A percentile compares a stretch with the other conserved stretches of the same genome.
These are phyloP conservation scores for Agrotis puta DNA, from an alignment of 2,888 invertebrate genomes.

Conservation along the genomic window DNA sequence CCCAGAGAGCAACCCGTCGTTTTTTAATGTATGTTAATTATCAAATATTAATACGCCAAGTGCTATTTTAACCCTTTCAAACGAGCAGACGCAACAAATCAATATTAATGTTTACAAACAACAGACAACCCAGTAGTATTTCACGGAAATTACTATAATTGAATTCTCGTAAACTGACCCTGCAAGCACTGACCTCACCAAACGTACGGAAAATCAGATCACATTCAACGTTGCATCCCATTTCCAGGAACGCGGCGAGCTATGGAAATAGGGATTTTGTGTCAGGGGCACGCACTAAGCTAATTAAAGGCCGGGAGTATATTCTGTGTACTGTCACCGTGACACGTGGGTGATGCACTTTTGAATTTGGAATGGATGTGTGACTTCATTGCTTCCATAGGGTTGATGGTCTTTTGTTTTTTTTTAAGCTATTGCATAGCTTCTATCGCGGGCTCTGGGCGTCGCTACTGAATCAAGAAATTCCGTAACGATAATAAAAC, in stretches of 20 bases:
- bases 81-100: background rate
- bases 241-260: constrained; percentile 25
- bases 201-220: constrained; percentile 5
- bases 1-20: too few species aligned
- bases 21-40: background rate
- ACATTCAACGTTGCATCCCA: constrained; percentile 32
- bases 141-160: constrained; percentile 40
- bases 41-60: background rate
- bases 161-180: constrained; percentile 44
- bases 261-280: constrained; percentile 18
- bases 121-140: background rate
- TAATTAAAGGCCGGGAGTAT: constrained; percentile 46
- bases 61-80: background rate
- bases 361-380: constrained; percentile 13
- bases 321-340: constrained; percentile 40
- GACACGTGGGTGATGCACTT: constrained; percentile 19
- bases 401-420: background rate
- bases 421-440: too few species aligned
- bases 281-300: constrained; percentile 50
- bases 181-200: constrained; percentile 17
- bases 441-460: too few species aligned
- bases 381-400: background rate
- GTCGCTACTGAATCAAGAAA: too few species aligned
- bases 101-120: constrained; percentile 24
- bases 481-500: too few species aligned